Base-by-base conservation (phyloP, 2,888 invertebrate genomes). In the Caenorhabditis doughertyi region DNA sequence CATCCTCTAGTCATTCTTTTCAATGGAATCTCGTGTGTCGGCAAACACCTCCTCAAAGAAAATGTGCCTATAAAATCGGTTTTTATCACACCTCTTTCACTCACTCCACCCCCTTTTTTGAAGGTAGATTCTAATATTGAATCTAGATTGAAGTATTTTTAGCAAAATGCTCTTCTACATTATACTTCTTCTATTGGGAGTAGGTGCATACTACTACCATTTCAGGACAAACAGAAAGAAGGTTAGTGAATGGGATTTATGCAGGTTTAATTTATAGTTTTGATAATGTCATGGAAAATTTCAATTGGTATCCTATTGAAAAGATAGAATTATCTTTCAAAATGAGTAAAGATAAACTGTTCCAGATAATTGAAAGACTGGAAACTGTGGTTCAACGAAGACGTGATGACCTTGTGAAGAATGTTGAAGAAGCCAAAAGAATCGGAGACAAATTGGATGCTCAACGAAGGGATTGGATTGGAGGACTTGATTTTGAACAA, bases 391-490 rank as follows among this genome's bases (percentile, higher is more conserved):
- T 85, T 11, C 65, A 68, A 8, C 56, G 67, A 60, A 60, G 85
- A 39, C 58, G 76, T 39, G 68, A 71, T 23, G 87, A 87, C 55
- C 65, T 84, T 23, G 72, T 74, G 0, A 79, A 86, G 11, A 85
- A 80, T 51, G 51, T 89, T 9, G 79, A 80, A 27, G 53, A 47
- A 25, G 86, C 88, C 3, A 70, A 70, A 23, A 65, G 70, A 27
- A 49, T 47, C 18, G 79, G 79, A 3, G 53, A 60, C 1, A 72
- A 77, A 71, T 27, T 87, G n/a, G 83, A 81, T 29, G 51, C 68
- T 9, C 55, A 62, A 18, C 25, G 71, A 11, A 76, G 87, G 18
- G 79, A 85, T 47, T 62, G 79, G 64, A 88, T 89, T 64, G 84
- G 71, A 21, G 51, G 42, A 8, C 53, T 86, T 27, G 72, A 84